These are phyloP conservation scores for Hydrotaea diabolus DNA, from an alignment of 2,888 invertebrate genomes.

Conservation along the genomic window DNA sequence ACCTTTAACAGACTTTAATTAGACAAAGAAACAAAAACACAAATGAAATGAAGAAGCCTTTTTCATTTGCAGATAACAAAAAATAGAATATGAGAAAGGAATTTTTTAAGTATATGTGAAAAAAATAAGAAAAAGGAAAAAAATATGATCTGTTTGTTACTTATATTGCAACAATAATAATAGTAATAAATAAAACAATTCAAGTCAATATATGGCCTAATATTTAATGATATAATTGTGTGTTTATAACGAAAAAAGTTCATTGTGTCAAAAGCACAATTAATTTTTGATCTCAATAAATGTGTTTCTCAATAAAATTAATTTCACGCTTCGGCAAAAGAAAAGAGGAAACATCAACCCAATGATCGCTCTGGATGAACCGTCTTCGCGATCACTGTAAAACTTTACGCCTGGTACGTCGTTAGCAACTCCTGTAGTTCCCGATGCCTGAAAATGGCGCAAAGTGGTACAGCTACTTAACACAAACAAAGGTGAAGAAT, in stretches of 20 bases:
- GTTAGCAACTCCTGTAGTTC: no score
- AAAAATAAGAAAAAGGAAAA: neutral
- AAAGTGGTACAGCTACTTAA: no score
- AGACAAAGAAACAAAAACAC: neutral
- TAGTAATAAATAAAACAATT: slow-evolving; percentile 35
- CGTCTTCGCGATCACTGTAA: no score
- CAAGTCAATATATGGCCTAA: slow-evolving; percentile 32
- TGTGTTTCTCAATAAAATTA: no score
- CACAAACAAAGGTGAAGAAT: no score
- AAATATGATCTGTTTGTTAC: slow-evolving; percentile 41
- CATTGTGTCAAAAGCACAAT: neutral
- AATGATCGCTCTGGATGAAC: no score
- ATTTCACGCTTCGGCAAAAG: no score
- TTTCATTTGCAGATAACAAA: slow-evolving; percentile 18
- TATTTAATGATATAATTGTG: slow-evolving; percentile 11
- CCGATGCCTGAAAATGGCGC: no score
- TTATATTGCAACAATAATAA: slow-evolving; percentile 43
- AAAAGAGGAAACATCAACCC: no score
- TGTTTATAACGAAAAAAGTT: slow-evolving; percentile 24
- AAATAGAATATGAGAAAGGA: slow-evolving; percentile 1
- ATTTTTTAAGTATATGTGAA: slow-evolving; percentile 25
- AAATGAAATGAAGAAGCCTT: neutral
- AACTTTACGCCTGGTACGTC: no score
- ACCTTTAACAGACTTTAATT: slow-evolving; percentile 2
- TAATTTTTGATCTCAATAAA: slow-evolving; percentile 28